Evolutionary conservation across 2,888 invertebrate genomes (phyloP).

Genomic region (Tenodera sinensis): DNA sequence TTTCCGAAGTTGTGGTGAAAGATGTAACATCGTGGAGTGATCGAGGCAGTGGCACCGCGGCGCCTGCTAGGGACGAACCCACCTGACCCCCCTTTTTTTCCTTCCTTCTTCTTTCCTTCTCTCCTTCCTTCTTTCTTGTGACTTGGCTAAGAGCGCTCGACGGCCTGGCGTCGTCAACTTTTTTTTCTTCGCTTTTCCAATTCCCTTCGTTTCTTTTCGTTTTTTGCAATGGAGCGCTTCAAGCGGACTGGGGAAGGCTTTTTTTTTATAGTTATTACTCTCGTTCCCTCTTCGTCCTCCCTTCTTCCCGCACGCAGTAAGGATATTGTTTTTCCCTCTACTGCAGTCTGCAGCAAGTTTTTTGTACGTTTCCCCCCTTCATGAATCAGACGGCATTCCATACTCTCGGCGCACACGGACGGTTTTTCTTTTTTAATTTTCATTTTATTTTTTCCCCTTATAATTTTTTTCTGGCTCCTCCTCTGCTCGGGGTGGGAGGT

Average conservation of each 20-base stretch:
- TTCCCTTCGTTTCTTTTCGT: background rate
- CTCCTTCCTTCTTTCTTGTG: background rate
- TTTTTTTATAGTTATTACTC: conserved; percentile 23
- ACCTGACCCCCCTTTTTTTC: background rate
- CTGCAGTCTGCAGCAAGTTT: background rate
- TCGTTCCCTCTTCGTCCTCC: conserved; percentile 8
- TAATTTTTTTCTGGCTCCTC: background rate
- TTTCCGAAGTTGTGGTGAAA: background rate
- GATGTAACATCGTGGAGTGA: background rate
- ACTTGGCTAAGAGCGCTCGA: background rate
- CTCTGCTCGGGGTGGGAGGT: background rate
- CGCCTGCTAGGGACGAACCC: background rate
- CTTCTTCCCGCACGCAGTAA: background rate
- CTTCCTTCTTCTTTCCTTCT: background rate
- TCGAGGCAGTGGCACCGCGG: background rate
- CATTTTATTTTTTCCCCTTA: conserved; percentile 13
- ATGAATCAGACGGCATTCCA: conserved; percentile 30
- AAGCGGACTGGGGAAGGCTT: background rate
- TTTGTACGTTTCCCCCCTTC: background rate
- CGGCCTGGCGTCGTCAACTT: background rate
- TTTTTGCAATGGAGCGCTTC: background rate
- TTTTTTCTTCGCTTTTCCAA: background rate
- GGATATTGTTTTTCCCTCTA: background rate
- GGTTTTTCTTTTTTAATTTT: background rate
- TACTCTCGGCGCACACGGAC: conserved; percentile 9